Conservation (phyloP, 2,797 vertebrate genomes). For the Eulemur rubriventer region DNA sequence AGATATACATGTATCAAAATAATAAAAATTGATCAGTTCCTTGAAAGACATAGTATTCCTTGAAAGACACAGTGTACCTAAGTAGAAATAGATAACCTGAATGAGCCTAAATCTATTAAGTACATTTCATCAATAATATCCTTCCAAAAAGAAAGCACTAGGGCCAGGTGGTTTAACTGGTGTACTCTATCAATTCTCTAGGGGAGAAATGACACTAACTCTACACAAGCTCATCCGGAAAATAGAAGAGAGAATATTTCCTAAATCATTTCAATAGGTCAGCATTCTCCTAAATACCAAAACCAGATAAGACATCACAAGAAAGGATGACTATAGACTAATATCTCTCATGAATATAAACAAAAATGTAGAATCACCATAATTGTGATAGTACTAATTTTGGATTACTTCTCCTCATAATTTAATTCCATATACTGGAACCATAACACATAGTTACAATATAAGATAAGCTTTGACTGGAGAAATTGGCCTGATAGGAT, state of each 20-base stretch:
- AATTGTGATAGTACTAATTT: background rate
- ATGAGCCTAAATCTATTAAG: background rate
- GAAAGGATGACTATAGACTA: background rate
- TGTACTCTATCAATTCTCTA: background rate
- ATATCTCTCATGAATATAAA: background rate
- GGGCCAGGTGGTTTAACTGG: background rate
- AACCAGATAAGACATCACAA: background rate
- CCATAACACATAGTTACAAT: background rate
- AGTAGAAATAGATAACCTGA: background rate
- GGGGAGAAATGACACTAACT: background rate
- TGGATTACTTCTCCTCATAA: background rate
- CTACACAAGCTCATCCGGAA: background rate
- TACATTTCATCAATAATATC: background rate
- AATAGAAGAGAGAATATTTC: background rate
- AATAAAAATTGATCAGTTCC: background rate
- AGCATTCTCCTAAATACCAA: background rate
- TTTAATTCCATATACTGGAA: background rate
- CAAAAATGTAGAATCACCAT: background rate
- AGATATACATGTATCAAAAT: background rate
- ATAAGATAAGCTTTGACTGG: background rate
- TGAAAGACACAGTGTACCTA: too few relatives aligned
- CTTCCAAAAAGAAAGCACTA: background rate
- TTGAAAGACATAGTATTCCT: background rate
- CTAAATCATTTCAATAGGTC: background rate
- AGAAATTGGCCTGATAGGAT: background rate